Evolutionary conservation across 35 echinoderm and acorn worm genomes (phyloP).

Genomic region (Apostichopus parvimensis): DNA sequence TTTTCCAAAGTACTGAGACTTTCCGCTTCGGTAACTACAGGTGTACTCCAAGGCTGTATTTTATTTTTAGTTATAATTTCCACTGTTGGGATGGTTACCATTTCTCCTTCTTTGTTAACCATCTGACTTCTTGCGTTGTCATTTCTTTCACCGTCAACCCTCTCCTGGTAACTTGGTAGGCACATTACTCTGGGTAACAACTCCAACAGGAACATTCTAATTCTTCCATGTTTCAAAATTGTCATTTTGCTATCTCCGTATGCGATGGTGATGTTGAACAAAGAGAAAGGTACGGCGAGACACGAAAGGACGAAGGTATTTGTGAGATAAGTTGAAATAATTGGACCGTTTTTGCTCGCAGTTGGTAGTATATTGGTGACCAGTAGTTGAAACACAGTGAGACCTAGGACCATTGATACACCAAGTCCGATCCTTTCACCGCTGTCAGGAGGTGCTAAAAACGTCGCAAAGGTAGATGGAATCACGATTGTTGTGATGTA

Average conservation of each 20-base stretch:
- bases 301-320: neutral
- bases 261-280: constrained; percentile 2
- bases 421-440: constrained; percentile 21
- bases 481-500: constrained; percentile 10
- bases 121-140: neutral
- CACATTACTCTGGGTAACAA: neutral
- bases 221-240: neutral
- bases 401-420: constrained; percentile 15
- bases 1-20: no score
- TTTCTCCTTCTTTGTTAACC: no score
- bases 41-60: no score
- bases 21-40: no score
- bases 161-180: neutral
- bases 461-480: constrained; percentile 1
- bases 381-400: constrained; percentile 41
- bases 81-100: no score
- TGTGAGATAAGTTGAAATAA: neutral
- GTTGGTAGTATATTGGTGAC: neutral
- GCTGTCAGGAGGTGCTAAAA: constrained; percentile 27
- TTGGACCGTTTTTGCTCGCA: neutral
- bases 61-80: no score
- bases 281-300: neutral
- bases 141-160: neutral
- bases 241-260: neutral
- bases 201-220: neutral